Evolutionary conservation across 2,888 invertebrate genomes (phyloP), one percentile per base, ranked within the genome.

Genomic region (Ochlodes sylvanus): DNA sequence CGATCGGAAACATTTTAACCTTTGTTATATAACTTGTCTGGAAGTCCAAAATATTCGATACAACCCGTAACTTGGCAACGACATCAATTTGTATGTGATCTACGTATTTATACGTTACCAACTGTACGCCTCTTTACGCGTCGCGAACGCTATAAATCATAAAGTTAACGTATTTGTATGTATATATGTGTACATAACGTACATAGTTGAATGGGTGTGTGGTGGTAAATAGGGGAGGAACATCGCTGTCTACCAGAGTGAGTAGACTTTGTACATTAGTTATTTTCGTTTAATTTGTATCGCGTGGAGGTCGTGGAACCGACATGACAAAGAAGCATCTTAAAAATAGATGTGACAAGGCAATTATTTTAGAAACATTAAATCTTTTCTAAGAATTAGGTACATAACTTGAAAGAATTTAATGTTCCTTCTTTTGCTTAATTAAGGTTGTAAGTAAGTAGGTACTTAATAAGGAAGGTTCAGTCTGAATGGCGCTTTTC

Each of bases 1-100:
- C 12, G 19, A 50, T 50, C 19, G 50, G 50, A 50, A 50, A 19
- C 50, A 50, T 19, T 50, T 19, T 17, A 19, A 19, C 50, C 50
- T 50, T 50, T 58, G 21, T 58, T 21, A 58, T 27, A 19, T 62
- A 62, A 62, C 19, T 19, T 10, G n/a, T 10, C 41, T 55, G 55
- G 14, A 42, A 38, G 27, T 54, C 52, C 32, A 65, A 71, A 70
- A 70, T 67, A 69, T 68, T 73, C 71, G 62, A 73, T 73, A 71
- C 38, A 47, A 63, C 69, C 57, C 56, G 72, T 73, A 70, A 2
- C 72, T 63, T 67, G 50, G 72, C 72, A 73, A 73, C 72, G 60
- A 61, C 65, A 60, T 64, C 63, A 64, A 64, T 64, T 63, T 63
- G 50, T 64, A 66, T 15, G 58, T 66, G 41, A 58, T 27, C 58